Base-by-base conservation (phyloP, 2,113 vertebrate genomes). In the Carettochelys insculpta region DNA sequence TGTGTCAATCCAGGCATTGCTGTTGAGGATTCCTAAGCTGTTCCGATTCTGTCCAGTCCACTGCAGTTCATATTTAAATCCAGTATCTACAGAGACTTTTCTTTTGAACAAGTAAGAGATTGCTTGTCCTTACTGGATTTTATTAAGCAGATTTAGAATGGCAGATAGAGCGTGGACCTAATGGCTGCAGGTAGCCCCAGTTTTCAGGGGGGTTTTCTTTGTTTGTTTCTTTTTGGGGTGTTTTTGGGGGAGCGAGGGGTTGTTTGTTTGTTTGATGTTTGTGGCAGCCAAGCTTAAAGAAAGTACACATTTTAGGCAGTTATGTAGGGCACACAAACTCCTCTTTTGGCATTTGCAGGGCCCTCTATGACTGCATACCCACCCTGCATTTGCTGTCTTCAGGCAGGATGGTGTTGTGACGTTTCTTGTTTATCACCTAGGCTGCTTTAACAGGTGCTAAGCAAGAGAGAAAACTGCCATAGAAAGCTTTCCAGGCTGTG, bases 341-440 rank as follows among this genome's bases (percentile, higher is more conserved):
- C 85, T 68, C 25, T 80, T 51, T 1, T 3, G 73, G 6, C 45
- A 24, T 11, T 54, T 73, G 53, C 19, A 58, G 58, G 65, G 34
- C 16, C 31, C 31, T 9, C 7, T 68, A 38, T 68, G n/a, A 68
- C 61, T 68, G 20, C n/a, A 38, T 38, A 38, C n/a, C n/a, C 5
- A 19, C 61, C n/a, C 61, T 38, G n/a, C 38, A 34, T 68, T 0
- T 41, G 93, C 45, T 89, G 41, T 83, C 4, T 88, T 68, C 31
- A 25, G 38, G 22, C 58, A 77, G 77, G 53, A 89, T 20, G n/a
- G 61, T 80, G 8, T 47, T 8, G 65, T 56, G 52, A 65, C 84
- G 24, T 19, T 25, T 47, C 52, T 91, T 81, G 11, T 41, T 68
- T 0, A 48, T 81, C 9, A 0, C 0, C 1, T 0, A 53, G 45